Evolutionary conservation across 2,113 vertebrate species (phyloP), one percentile per base, ranked within the genome.

Genomic region (Oryzias melastigma): DNA sequence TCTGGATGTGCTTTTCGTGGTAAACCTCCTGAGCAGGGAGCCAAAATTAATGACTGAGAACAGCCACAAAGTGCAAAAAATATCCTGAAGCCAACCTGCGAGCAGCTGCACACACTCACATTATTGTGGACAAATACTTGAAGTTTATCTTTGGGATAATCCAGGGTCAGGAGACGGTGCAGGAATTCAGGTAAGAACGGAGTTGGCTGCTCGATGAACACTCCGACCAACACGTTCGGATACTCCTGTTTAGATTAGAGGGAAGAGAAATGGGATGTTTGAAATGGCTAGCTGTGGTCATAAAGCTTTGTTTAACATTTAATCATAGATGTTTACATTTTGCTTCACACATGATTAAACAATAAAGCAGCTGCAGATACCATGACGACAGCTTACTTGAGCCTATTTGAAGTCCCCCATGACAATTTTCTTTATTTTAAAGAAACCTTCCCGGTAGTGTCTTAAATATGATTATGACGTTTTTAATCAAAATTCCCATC

Each of bases 181-280:
- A 99, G 92, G 90, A 98, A 97, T 77, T 95, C 96, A n/a, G 95
- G 82, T 51, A 99, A 92, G 73, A 99, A 99, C 50, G 97, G 97
- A n/a, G 95, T 95, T 49, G 96, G 95, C 91, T 97, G 95, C 87
- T 99, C 96, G 67, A 98, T 98, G 85, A 96, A 99, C 75, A 99
- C 81, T 52, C 94, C 95, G 58, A 99, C 87, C 81, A 91, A 88
- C 79, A 98, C 94, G 52, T 83, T 91, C 46, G 97, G 96, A 87
- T 85, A 90, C 43, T 94, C 93, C 96, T 99, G 85, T 90, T 81
- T 84, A 77, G 65, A 87, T 56, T 72, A 58, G 68, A 85, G 44
- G 77, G 51, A 17, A 68, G 47, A 77, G 3, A 60, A 59, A 74
- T 68, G 14, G 57, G 7, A 7, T 4, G 17, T 44, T 77, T 73